Base-by-base conservation (phyloP, 2,888 invertebrate species). In the Cosmia pyralina region DNA sequence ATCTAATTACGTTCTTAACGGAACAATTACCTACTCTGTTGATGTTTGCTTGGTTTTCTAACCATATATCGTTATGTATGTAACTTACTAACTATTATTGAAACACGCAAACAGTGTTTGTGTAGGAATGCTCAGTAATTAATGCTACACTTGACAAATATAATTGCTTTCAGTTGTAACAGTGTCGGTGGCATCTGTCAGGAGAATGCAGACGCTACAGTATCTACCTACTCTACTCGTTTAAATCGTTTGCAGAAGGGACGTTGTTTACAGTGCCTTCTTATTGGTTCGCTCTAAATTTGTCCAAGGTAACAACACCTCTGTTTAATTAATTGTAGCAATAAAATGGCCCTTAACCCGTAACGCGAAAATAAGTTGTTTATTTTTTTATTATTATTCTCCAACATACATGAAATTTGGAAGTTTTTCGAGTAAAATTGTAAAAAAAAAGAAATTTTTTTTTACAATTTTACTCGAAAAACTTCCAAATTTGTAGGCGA, bases 321-420 rank as follows among this genome's bases (percentile, higher is more conserved):
- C 52, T 69, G 67, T 75, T 84, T 74, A 73, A 66, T 74, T 76
- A 78, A 63, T 58, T 69, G 62, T 64, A 57, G 58, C 57, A 75
- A 79, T 64, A 80, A 77, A 87, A 76, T 69, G 69, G 38, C 59
- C 67, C 44, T 53, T 71, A 67, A 59, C 58, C 48, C 38, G 65
- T 69, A 67, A 82, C 75, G 74, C 64, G 72, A 70, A 83, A 74
- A 73, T 19, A 71, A 73, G 75, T 76, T 60, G 73, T 86, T 82
- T 82, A 73, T 81, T 28, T 28, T 28, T 28, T 28, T 28, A 28
- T 28, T 28, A 28, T 28, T 28, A 28, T 28, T 28, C 2, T 28
- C 28, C 28, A 28, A 28, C 1, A 28, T 28, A 28, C 28, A 28
- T n/a, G n/a, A n/a, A n/a, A n/a, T n/a, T n/a, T n/a, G n/a, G n/a